Base-by-base conservation (phyloP, 1,140 invertebrate genomes). In the Lepidurus arcticus region DNA sequence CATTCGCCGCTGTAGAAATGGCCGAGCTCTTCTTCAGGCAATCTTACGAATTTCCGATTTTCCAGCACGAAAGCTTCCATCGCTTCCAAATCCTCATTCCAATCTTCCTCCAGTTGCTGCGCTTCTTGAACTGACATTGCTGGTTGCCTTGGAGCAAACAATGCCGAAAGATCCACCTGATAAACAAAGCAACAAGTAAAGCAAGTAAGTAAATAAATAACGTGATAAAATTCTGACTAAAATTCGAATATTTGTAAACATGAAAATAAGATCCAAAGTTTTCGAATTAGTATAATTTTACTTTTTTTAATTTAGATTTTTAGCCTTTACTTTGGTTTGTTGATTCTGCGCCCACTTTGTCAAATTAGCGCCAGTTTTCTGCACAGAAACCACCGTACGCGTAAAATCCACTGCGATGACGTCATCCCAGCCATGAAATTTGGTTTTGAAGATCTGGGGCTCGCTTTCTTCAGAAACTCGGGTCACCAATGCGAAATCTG, bases 341-440 rank as follows among this genome's bases (percentile, higher is more conserved):
- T 97, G 95, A 81, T 93, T 89, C 80, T 90, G 90, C 1, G 94
- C 94, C 95, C 95, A 97, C 85, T 94, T 93, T 5, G 92, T 94
- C 42, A 99, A 88, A 87, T 99, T 96, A 8, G 95, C 97, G 13
- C 98, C 98, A 77, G 97, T 97, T 83, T 95, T 91, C 43, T 92
- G 92, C 0, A 99, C 97, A 1, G 97, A 98, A 84, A 98, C 96
- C 0, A 97, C 96, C 1, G 98, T 99, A 81, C 98, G 89, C 11
- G 98, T 99, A 84, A 98, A 99, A 87, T 99, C 98, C 7, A 99
- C 97, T 1, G 97, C 96, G 81, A 99, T 96, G 1, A 99, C 96
- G 87, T 99, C 97, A 85, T 99, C 98, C 98, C 98, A 99, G 10
- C 94, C 96, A 74, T 90, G 86, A 86, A 99, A 99, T 86, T 99